Evolutionary conservation across 35 echinoderm and acorn worm genomes (phyloP).

Genomic region (Hemicentrotus pulcherrimus): DNA sequence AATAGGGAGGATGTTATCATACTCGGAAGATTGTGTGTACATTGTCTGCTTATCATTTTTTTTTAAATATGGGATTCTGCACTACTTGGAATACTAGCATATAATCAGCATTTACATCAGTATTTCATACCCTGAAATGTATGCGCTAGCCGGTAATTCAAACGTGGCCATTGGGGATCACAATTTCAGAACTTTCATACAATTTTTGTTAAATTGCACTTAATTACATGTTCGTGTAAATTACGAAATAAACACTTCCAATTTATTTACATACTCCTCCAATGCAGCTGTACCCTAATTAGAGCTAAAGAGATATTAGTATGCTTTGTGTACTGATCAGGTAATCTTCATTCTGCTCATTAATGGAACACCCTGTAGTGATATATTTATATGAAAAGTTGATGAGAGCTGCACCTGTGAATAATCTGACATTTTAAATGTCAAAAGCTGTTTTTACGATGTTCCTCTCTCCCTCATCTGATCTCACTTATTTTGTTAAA

Average conservation of each 20-base stretch:
- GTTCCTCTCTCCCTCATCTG: neutral
- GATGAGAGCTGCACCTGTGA: slow-evolving; percentile 52
- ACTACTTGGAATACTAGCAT: too few species aligned
- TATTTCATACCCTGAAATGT: too few species aligned
- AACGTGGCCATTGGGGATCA: too few species aligned
- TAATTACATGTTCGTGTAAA: neutral
- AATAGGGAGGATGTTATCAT: neutral
- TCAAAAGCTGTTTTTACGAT: slow-evolving; percentile 48
- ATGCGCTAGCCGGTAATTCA: too few species aligned
- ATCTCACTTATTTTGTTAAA: neutral
- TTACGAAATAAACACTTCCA: neutral
- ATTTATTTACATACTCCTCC: neutral
- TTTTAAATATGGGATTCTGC: too few species aligned
- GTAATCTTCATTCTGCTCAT: neutral
- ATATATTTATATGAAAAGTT: slow-evolving; percentile 48
- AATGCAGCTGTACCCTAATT: neutral
- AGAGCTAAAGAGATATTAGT: neutral
- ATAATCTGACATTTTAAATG: slow-evolving; percentile 56
- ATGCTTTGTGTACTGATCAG: neutral
- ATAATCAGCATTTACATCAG: too few species aligned
- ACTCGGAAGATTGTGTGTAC: neutral
- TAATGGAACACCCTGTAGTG: slow-evolving; percentile 14
- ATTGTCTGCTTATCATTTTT: neutral
- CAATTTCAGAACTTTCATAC: too few species aligned
- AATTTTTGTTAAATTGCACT: too few species aligned